These are phyloP conservation scores for Acrocera orbiculus DNA, from an alignment of 2,888 invertebrate genomes.

Conservation along the genomic window DNA sequence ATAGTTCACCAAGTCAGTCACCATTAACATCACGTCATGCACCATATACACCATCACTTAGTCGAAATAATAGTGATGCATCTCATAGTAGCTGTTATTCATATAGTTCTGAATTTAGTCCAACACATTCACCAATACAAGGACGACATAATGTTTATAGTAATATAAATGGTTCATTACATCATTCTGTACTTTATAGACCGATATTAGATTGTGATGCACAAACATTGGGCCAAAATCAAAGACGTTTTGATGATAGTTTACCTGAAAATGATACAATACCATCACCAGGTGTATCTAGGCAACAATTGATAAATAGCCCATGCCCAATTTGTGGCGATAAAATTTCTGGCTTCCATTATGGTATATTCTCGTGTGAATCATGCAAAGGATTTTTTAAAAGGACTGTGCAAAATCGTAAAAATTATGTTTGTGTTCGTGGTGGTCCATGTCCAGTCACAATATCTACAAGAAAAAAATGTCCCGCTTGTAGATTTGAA, in stretches of 20 bases:
- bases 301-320: constrained; percentile 79
- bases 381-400: constrained; percentile 98
- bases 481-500: constrained; percentile 91
- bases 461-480: constrained; percentile 86
- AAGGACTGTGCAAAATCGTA: constrained; percentile 93
- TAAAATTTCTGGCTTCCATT: constrained; percentile 92
- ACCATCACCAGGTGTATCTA: constrained; percentile 55
- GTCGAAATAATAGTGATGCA: constrained; percentile 79
- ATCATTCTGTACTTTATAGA: constrained; percentile 38
- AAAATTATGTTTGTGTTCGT: constrained; percentile 84
- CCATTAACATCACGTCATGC: constrained; percentile 71
- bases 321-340: constrained; percentile 93
- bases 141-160: constrained; percentile 35
- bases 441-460: constrained; percentile 86
- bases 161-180: constrained; percentile 26
- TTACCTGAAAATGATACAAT: constrained; percentile 25
- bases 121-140: constrained; percentile 79
- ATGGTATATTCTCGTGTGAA: constrained; percentile 95
- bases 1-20: constrained; percentile 67
- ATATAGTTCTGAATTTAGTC: constrained; percentile 66
- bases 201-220: constrained; percentile 31
- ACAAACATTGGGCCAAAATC: constrained; percentile 21
- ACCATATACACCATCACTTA: constrained; percentile 63
- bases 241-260: constrained; percentile 19
- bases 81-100: constrained; percentile 80